phyloP scores from a whole-genome alignment of 1,140 invertebrate species.

The Brachionus calyciflorus region DNA sequence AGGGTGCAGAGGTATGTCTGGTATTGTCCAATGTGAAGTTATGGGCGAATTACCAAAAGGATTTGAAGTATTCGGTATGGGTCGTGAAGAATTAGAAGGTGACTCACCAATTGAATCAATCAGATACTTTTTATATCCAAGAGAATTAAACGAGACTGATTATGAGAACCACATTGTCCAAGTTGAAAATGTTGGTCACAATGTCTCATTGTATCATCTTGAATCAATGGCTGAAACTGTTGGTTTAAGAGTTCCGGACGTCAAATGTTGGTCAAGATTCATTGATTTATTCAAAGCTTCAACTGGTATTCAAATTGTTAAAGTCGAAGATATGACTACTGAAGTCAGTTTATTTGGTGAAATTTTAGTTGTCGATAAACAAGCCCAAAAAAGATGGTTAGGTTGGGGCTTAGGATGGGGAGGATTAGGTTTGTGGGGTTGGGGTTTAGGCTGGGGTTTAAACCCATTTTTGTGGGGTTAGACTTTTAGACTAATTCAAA shows the following conservation, averaged over 20 bases:
- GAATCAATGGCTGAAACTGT: neutral
- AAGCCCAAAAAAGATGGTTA: neutral
- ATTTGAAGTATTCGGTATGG: conserved; percentile 34
- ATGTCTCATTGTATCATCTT: neutral
- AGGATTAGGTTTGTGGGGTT: neutral
- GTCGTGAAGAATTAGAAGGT: neutral
- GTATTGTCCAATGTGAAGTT: conserved; percentile 29
- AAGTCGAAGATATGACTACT: neutral
- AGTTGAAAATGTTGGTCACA: neutral
- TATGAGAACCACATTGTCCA: neutral
- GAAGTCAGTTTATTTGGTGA: conserved; percentile 3
- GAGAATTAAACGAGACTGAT: conserved; percentile 11
- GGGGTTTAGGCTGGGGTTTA: neutral
- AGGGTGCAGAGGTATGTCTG: conserved; percentile 3
- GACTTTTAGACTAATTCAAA: too few relatives aligned
- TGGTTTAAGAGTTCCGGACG: conserved; percentile 1
- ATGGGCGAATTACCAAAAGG: neutral
- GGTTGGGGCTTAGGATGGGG: neutral
- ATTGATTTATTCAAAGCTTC: conserved; percentile 20
- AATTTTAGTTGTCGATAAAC: neutral
- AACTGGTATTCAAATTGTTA: neutral
- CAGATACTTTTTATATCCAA: neutral
- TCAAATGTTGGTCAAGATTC: conserved; percentile 29
- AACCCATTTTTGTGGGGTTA: neutral
- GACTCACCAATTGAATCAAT: neutral